phyloP scores from a whole-genome alignment of 2,113 vertebrate species.

The Semnopithecus entellus region DNA sequence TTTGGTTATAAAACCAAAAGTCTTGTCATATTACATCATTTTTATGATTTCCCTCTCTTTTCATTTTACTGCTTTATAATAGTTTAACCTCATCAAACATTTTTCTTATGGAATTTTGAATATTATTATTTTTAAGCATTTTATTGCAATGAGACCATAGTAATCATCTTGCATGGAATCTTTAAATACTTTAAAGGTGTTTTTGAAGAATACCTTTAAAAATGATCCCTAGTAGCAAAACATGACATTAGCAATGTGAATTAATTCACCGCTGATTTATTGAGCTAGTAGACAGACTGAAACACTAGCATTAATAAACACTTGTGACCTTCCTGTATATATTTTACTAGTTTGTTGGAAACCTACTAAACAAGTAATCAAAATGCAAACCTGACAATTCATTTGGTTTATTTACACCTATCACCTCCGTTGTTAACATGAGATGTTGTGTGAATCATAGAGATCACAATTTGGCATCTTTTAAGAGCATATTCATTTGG shows the following conservation, averaged over 20 bases:
- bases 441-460: neutral
- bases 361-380: neutral
- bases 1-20: slow-evolving; percentile 9
- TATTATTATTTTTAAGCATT: neutral
- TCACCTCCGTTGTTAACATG: neutral
- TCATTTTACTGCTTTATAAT: neutral
- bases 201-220: slow-evolving; percentile 20
- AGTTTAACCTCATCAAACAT: neutral
- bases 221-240: neutral
- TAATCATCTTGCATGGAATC: slow-evolving; percentile 1
- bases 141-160: neutral
- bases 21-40: neutral
- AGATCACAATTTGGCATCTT: neutral
- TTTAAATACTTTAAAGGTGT: neutral
- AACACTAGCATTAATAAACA: neutral
- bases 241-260: neutral
- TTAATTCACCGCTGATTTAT: neutral
- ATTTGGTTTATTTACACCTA: neutral
- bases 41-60: neutral
- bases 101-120: neutral
- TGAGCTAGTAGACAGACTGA: neutral
- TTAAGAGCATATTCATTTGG: neutral
- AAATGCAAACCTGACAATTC: neutral
- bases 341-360: slow-evolving; percentile 9
- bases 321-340: neutral